Percentiles rank a stretch among this genome's conserved stretches.
These are phyloP conservation scores for Nestor notabilis DNA, from an alignment of 2,113 vertebrate species.

Conservation along the genomic window DNA sequence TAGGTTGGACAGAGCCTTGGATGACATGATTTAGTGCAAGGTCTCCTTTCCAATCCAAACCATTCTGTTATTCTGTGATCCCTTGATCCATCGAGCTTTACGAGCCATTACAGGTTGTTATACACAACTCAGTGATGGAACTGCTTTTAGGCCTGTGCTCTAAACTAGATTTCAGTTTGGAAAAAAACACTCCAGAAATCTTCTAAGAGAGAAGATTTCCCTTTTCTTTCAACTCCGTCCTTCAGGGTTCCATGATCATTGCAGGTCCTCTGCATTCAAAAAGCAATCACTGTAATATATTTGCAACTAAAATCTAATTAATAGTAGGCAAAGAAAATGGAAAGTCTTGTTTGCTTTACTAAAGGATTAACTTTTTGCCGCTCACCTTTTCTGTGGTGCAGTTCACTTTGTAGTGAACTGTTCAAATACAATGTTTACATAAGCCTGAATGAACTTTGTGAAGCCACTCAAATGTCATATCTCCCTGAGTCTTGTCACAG, in stretches of 20 bases:
- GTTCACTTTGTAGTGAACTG: neutral
- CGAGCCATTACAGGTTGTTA: neutral
- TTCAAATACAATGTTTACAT: neutral
- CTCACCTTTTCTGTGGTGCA: neutral
- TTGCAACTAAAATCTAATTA: neutral
- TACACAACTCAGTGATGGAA: neutral
- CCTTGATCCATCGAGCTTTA: neutral
- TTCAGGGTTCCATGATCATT: neutral
- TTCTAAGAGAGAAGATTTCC: neutral
- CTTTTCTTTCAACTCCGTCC: neutral
- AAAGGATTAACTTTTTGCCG: neutral
- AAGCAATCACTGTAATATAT: neutral
- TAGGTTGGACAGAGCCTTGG: neutral
- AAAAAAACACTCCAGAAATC: accelerated
- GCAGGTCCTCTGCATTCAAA: neutral
- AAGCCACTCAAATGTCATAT: neutral
- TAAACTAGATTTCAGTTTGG: neutral
- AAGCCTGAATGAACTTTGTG: neutral
- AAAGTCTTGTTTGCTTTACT: neutral
- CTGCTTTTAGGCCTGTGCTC: neutral
- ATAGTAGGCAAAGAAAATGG: neutral
- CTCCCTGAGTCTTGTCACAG: neutral
- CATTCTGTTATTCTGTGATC: neutral
- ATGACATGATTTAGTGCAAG: neutral
- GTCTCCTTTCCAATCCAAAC: neutral